Percentiles rank a stretch among this genome's conserved stretches.
Conservation (phyloP, 2,888 invertebrate species). For the Tetanocera ferruginea region DNA sequence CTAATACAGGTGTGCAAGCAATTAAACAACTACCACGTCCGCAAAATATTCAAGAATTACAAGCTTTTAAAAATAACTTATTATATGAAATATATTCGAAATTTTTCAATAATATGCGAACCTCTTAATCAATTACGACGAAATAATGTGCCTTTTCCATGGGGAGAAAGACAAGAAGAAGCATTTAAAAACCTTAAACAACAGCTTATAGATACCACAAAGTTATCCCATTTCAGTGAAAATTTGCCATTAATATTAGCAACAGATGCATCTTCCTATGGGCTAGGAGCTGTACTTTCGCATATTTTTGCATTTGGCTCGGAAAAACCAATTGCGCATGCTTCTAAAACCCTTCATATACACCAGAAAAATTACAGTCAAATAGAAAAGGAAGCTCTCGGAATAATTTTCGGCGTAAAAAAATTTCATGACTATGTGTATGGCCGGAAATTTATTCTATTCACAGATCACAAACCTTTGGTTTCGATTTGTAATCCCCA, state of each 20-base stretch:
- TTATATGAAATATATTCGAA: constrained; percentile 32
- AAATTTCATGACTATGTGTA: not conserved
- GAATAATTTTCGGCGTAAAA: no score
- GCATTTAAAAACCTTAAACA: no score
- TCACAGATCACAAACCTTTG: no score
- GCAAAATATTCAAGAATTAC: not conserved
- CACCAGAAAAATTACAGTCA: constrained; percentile 33
- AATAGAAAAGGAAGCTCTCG: constrained; percentile 33
- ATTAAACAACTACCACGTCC: not conserved
- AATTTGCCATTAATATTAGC: no score
- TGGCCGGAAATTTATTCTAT: no score
- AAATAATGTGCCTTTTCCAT: constrained; percentile 6
- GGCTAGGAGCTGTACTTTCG: no score
- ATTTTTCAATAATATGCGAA: constrained; percentile 34
- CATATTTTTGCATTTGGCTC: constrained; percentile 29
- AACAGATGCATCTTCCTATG: no score
- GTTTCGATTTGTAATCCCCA: no score
- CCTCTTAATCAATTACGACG: constrained; percentile 34
- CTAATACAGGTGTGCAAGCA: not conserved
- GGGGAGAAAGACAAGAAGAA: not conserved
- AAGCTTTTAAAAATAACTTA: not conserved
- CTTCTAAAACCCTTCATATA: constrained; percentile 25
- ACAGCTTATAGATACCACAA: constrained; percentile 17
- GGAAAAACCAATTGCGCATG: constrained; percentile 35
- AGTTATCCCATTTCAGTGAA: constrained; percentile 35